A percentile compares a stretch with the other conserved stretches of the same genome.
These are phyloP conservation scores for Poeciliopsis occidentalis DNA, from an alignment of 2,113 vertebrate species.

Conservation along the genomic window DNA sequence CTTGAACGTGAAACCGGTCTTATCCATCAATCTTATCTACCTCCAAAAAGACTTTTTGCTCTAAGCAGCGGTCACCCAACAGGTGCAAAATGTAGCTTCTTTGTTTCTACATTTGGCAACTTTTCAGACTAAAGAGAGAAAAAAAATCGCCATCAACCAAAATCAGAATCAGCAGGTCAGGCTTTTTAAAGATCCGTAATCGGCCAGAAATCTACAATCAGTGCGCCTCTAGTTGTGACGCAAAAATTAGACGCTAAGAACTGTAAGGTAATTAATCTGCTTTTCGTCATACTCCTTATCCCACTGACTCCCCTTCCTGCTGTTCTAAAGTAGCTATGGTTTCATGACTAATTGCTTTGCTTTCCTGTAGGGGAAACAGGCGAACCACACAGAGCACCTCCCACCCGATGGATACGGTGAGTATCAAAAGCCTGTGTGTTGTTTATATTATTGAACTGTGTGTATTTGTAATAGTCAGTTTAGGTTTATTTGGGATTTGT, in stretches of 20 bases:
- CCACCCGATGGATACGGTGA: slow-evolving; percentile 95
- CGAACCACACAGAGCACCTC: slow-evolving; percentile 92
- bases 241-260: neutral
- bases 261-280: neutral
- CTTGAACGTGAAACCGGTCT: too few species aligned
- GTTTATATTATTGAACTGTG: neutral
- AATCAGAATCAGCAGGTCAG: too few species aligned
- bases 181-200: too few species aligned
- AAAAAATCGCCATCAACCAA: too few species aligned
- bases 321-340: neutral
- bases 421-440: slow-evolving; percentile 38
- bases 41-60: too few species aligned
- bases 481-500: neutral
- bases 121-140: too few species aligned
- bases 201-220: too few species aligned
- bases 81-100: too few species aligned
- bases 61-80: too few species aligned
- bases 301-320: neutral
- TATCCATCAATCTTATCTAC: too few species aligned
- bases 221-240: neutral
- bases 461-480: neutral
- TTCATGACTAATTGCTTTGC: slow-evolving; percentile 16
- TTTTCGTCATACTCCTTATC: neutral
- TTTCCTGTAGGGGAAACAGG: slow-evolving; percentile 87
- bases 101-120: too few species aligned